Base-by-base conservation (phyloP, 2,113 vertebrate genomes). In the Reinhardtius hippoglossoides region DNA sequence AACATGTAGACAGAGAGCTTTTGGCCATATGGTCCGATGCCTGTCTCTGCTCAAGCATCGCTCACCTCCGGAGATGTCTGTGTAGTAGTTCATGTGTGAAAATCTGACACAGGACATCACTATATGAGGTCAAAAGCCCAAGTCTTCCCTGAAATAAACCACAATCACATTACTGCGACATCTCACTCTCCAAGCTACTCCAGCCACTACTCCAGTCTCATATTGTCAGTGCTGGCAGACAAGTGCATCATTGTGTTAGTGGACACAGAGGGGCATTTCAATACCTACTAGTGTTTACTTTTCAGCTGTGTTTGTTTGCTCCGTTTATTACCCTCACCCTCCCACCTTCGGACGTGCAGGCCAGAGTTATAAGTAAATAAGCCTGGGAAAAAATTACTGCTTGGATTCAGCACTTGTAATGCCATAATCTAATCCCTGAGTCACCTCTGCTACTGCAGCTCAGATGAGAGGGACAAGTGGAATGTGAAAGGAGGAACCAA, bases 201-300 rank as follows among this genome's bases (percentile, higher is more conserved):
- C 24, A 83, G 71, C 71, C 59, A 60, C 76, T 35, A 86, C 83
- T 87, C 83, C 4, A 85, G 76, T 82, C 67, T 67, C 9, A 48
- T 75, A 68, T 42, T 23, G 64, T 35, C 67, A 71, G 61, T 83
- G 48, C 77, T 85, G 61, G 16, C 59, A 82, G 37, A 90, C 85
- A 92, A 85, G 69, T 10, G 64, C 27, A 24, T 27, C 86, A 88
- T 87, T 90, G 89, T 92, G 74, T 58, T 6, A 20, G 35, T 1
- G 69, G 26, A 88, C 74, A 90, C 76, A 87, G 63, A 82, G 67
- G 31, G 52, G 21, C 76, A 65, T 67, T 88, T 83, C 77, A 80
- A 70, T 74, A 82, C 64, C 46, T 23, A 58, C 69, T 42, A 27
- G 58, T 82, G 84, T 90, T 90, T 87, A 81, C 68, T 80, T 85